Evolutionary conservation across 2,888 invertebrate species (phyloP), one percentile per base, ranked within the genome.

Genomic region (Spilosoma lubricipeda): DNA sequence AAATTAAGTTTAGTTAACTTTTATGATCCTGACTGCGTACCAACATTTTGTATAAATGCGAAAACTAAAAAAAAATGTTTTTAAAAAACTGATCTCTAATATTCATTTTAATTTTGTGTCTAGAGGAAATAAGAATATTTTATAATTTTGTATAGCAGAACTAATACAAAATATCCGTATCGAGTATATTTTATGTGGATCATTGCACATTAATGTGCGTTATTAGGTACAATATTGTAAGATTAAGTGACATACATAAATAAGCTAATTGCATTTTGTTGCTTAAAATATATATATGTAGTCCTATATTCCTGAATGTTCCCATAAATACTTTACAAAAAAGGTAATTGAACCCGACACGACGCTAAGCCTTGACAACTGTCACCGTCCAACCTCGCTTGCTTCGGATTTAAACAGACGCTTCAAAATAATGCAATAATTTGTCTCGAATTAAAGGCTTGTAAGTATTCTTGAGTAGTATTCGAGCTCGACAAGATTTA

Each of bases 401-500:
- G 75, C 78, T 70, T 30, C 52, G 75, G 82, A 82, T 81, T 82
- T 79, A 80, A 75, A 76, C 83, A 80, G 73, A 86, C 82, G 82
- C 87, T 85, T 80, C 84, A 88, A 90, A 91, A 90, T 91, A 90
- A 92, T 90, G 90, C 89, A 90, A 90, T 91, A 90, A 91, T 92
- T 92, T 91, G 90, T 89, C 87, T 85, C 86, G 88, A 92, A 91
- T 92, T 91, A 92, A 91, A 91, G 90, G 90, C 88, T 92, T 91
- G 88, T 90, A 91, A 91, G 90, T 90, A 89, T 90, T 90, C 89
- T 86, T 90, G 87, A 90, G 87, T 87, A 87, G 88, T 87, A 90
- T 91, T 91, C 87, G 88, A 90, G 90, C 88, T 88, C 82, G 80
- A 87, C 82, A 89, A 92, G 92, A 93, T 93, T 93, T 92, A 93